Evolutionary conservation across 37 sponge, comb jelly and placozoan species (phyloP).

Genomic region (Chondrilla cf. caribensis): DNA sequence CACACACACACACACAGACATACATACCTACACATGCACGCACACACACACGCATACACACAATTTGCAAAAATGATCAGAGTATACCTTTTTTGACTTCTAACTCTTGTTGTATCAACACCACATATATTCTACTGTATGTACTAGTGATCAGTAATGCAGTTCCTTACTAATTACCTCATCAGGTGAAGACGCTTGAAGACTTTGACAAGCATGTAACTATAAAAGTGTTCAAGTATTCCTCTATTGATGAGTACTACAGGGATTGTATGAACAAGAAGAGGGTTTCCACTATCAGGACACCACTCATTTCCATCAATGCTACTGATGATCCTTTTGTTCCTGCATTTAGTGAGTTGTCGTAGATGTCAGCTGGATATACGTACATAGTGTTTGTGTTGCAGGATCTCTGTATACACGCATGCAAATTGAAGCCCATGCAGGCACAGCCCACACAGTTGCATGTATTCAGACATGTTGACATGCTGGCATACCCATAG

Average conservation of each 20-base stretch:
- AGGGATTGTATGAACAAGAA: conserved; percentile 22
- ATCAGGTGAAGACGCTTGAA: conserved; percentile 27
- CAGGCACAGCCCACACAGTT: neutral
- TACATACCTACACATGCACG: neutral
- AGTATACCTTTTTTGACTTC: too few species aligned
- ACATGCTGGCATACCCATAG: too few species aligned
- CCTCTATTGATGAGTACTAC: conserved; percentile 65
- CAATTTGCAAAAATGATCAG: too few species aligned
- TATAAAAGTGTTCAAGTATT: conserved; percentile 58
- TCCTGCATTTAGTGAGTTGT: conserved; percentile 46
- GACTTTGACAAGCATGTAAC: conserved; percentile 59
- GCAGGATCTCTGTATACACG: too few species aligned
- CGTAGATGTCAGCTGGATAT: too few species aligned
- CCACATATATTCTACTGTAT: neutral
- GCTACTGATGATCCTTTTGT: conserved; percentile 77
- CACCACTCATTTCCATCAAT: conserved; percentile 50
- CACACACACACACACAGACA: conserved; percentile 8
- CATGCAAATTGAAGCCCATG: neutral
- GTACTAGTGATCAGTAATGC: too few species aligned
- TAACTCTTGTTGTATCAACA: neutral
- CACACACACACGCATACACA: neutral
- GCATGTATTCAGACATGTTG: too few species aligned
- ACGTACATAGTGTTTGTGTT: too few species aligned
- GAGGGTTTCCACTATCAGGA: conserved; percentile 42
- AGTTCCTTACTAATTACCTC: too few species aligned